Conservation (phyloP, 2,113 vertebrate genomes). For the Cygnus buccinator region DNA sequence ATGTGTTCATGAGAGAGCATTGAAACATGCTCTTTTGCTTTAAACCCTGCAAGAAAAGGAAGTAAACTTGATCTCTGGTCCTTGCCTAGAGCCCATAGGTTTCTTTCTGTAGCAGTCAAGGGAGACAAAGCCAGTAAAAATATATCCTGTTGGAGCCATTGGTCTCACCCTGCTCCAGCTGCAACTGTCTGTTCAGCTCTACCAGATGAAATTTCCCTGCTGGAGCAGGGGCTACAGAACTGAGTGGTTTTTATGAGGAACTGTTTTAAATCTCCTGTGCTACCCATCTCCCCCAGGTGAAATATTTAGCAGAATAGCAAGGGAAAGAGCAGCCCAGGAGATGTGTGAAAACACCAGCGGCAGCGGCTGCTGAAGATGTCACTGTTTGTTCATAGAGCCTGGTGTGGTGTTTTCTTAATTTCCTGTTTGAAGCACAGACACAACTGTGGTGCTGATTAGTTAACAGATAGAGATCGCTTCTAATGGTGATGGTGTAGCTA, state of each 20-base stretch:
- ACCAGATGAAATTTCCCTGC: background rate
- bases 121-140: conserved; percentile 52
- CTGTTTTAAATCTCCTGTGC: background rate
- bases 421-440: background rate
- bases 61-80: conserved; percentile 7
- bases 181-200: background rate
- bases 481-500: background rate
- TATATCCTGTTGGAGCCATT: background rate
- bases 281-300: fast-evolving
- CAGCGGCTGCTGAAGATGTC: background rate
- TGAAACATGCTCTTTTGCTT: background rate
- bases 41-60: conserved; percentile 17
- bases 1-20: background rate
- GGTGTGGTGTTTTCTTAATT: fast-evolving
- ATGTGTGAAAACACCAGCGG: background rate
- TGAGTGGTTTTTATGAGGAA: background rate
- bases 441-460: background rate
- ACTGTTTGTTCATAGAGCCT: background rate
- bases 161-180: conserved; percentile 4
- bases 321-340: background rate
- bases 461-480: background rate
- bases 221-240: background rate
- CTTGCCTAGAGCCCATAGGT: background rate
- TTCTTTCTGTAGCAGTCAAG: conserved; percentile 13
- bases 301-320: background rate